These are phyloP conservation scores for Sternarchorhynchus goeldii DNA, from an alignment of 2,797 vertebrate species.

Conservation along the genomic window DNA sequence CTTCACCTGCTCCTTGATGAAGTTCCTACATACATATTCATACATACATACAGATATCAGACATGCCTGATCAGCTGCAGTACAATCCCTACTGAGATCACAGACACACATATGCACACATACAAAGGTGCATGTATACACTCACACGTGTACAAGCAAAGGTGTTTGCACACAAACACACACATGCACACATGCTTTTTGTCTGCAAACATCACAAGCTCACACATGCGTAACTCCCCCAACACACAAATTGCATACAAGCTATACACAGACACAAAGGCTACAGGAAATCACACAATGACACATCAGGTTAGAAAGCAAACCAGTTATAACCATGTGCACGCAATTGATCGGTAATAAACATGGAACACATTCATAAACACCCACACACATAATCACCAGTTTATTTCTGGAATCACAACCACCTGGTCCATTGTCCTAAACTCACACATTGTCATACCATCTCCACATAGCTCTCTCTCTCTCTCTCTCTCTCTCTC, in stretches of 20 bases:
- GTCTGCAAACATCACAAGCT: background rate
- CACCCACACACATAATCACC: background rate
- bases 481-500: background rate
- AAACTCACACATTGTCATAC: too few species aligned
- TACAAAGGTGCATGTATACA: background rate
- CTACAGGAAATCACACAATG: conserved; percentile 11
- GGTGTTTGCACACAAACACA: background rate
- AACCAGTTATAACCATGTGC: background rate
- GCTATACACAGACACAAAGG: conserved; percentile 6
- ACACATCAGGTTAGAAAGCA: background rate
- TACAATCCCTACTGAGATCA: conserved; percentile 65
- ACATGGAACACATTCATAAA: background rate
- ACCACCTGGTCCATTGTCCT: too few species aligned
- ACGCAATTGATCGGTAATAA: background rate
- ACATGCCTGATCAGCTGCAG: conserved; percentile 67
- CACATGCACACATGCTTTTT: too few species aligned
- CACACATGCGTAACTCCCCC: background rate
- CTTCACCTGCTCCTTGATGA: too few species aligned
- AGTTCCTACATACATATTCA: too few species aligned
- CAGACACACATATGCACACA: conserved; percentile 32
- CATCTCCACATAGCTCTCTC: too few species aligned
- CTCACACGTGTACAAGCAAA: conserved; percentile 20
- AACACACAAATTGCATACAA: background rate
- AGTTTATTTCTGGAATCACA: too few species aligned
- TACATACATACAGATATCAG: conserved; percentile 67